Base-by-base conservation (phyloP, 2,113 vertebrate species). In the Sceloporus tristichus region DNA sequence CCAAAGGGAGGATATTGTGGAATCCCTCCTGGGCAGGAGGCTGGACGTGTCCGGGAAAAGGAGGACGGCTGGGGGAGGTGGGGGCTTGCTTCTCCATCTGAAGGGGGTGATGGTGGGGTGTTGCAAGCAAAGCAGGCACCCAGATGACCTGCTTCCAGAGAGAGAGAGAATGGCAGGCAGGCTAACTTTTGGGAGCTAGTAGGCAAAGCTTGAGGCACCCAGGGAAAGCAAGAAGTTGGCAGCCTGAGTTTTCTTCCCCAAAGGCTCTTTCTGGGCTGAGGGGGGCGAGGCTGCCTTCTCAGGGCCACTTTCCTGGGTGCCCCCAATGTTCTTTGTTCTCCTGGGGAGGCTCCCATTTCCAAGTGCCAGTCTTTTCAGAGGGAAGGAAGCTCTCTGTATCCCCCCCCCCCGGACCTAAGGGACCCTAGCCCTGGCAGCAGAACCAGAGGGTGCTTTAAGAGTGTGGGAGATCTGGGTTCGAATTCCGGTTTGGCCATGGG, bases 311-410 rank as follows among this genome's bases (percentile, higher is more conserved):
- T 34, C 42, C 9, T 25, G 86, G 21, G 27, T 27, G 27, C 38
- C 56, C 42, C n/a, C 1, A 34, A 70, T 29, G 68, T 54, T 59
- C 75, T 88, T 79, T 84, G 87, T 88, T 79, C 23, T 9, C 6
- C 23, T n/a, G 9, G 9, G 62, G 53, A 42, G 62, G 27, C 19
- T 27, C 5, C 48, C 73, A 42, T 18, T 66, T 38, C 27, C 23
- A 16, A 29, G 9, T 16, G 2, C 38, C 27, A 68, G 73, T 0
- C 29, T 70, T 71, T 62, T 79, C 53, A 48, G 62, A 40, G 84
- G 7, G 6, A 1, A 27, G 19, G 18, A 42, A 48, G 6, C 2
- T 4, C 9, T 23, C 23, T 4, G 48, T 48, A 48, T 48, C 48
- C 48, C 48, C 48, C 34, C 34, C 34, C 34, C 34, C 34, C 21